These are phyloP conservation scores for Cyclophora albipunctata DNA, from an alignment of 2,888 invertebrate genomes.

Conservation along the genomic window DNA sequence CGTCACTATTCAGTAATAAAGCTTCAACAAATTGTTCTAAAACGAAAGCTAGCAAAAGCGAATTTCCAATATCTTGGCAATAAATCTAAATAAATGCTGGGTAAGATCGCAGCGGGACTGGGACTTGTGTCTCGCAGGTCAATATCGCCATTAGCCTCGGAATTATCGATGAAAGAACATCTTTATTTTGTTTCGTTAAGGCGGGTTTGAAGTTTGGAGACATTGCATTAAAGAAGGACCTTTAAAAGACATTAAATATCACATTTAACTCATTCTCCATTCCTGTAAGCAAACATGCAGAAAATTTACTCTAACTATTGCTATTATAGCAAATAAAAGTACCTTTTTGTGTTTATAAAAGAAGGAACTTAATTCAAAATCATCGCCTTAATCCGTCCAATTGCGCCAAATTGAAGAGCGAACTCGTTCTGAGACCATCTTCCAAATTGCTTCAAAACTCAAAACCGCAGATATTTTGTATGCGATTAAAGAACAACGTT, in stretches of 20 bases:
- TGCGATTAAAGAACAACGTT: conserved; percentile 27
- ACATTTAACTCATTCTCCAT: no score
- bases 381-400: conserved; percentile 10
- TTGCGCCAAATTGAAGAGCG: conserved; percentile 12
- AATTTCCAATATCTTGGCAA: conserved; percentile 14
- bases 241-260: no score
- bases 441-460: conserved; percentile 20
- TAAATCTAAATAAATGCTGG: conserved; percentile 39
- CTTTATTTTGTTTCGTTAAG: conserved; percentile 30
- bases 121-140: conserved; percentile 26
- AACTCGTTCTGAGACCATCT: conserved; percentile 26
- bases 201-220: no score
- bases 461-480: conserved; percentile 15
- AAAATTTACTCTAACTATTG: no score
- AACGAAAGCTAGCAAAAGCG: no score
- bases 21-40: background rate
- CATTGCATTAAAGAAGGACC: no score
- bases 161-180: conserved; percentile 31
- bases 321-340: no score
- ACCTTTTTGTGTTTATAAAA: no score
- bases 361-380: no score
- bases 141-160: conserved; percentile 33
- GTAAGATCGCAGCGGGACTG: conserved; percentile 37
- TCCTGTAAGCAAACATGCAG: no score
- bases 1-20: background rate